phyloP scores from a whole-genome alignment of 2,888 invertebrate species.

The Priapulus caudatus region DNA sequence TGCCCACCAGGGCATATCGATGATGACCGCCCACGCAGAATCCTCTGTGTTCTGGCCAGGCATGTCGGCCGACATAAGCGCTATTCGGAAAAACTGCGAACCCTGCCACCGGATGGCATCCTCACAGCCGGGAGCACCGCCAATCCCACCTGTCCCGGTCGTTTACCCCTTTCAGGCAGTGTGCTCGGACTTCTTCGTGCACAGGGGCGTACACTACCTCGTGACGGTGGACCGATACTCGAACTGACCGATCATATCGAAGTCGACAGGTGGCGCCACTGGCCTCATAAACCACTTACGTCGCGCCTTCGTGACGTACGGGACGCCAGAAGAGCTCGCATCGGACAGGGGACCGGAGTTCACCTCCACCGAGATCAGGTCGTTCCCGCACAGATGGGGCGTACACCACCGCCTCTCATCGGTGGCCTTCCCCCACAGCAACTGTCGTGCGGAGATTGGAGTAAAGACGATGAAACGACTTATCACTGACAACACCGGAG shows the following conservation, averaged over 20 bases:
- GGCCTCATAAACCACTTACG: constrained; percentile 7
- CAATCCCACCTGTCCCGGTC: neutral
- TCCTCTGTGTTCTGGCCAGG: constrained; percentile 7
- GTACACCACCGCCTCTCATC: constrained; percentile 25
- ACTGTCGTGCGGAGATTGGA: constrained; percentile 24
- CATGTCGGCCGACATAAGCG: too few species aligned
- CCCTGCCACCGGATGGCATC: neutral
- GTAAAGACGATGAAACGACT: constrained; percentile 26
- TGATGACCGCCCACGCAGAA: constrained; percentile 18
- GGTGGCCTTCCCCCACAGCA: constrained; percentile 24
- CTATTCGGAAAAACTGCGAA: too few species aligned
- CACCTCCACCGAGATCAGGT: neutral
- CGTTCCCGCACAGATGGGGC: constrained; percentile 19
- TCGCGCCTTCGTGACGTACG: constrained; percentile 7
- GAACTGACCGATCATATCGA: constrained; percentile 6
- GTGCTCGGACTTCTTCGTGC: constrained; percentile 8
- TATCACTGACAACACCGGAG: constrained; percentile 24
- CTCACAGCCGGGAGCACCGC: too few species aligned
- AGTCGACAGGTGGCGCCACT: constrained; percentile 5
- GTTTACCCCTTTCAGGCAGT: constrained; percentile 12
- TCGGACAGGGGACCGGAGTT: constrained; percentile 8
- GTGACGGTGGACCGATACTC: constrained; percentile 8
- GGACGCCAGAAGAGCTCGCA: constrained; percentile 6
- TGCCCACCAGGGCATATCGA: constrained; percentile 24
- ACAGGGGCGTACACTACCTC: constrained; percentile 7